Base-by-base conservation (phyloP, 1,140 invertebrate genomes). In the Maconellicoccus hirsutus region DNA sequence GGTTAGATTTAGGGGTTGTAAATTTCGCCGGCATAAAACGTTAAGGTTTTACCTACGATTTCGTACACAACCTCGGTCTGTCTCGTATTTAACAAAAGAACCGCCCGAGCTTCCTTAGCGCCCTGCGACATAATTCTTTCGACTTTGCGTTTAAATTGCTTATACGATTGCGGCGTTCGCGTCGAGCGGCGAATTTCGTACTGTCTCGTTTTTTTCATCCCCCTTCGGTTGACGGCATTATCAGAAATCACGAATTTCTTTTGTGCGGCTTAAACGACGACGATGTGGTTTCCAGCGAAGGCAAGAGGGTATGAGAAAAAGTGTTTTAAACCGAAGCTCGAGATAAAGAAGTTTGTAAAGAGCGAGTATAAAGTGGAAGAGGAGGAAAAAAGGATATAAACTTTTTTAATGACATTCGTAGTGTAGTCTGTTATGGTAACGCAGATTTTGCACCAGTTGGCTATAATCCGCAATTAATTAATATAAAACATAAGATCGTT, bases 351-450 rank as follows among this genome's bases (percentile, higher is more conserved):
- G 16, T 52, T 33, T 33, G 3, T 33, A 12, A 33, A 33, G 12
- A 33, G 12, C 12, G 29, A 33, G 29, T n/a, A n/a, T n/a, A n/a
- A n/a, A n/a, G n/a, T n/a, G n/a, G n/a, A n/a, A n/a, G n/a, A n/a
- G n/a, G n/a, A 52, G 16, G n/a, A 52, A 52, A 52, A 52, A 52
- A 16, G 42, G 42, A 52, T 52, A 52, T 52, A 52, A 52, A 52
- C 42, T 52, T 52, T 52, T 52, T 52, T 52, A 52, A 52, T 52
- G 42, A 52, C 42, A 52, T 52, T 52, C 42, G 42, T 52, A 52
- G 42, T 33, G 12, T 33, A 33, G 6, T 52, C 6, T 52, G 6
- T 52, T 52, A 52, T 52, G n/a, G 42, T 14, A 52, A 16, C 6
- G 42, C 42, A 52, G 42, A 52, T 52, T 52, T 52, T 16, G n/a